Base-by-base conservation (phyloP, 2,113 vertebrate genomes). In the Calyptomena viridis region DNA sequence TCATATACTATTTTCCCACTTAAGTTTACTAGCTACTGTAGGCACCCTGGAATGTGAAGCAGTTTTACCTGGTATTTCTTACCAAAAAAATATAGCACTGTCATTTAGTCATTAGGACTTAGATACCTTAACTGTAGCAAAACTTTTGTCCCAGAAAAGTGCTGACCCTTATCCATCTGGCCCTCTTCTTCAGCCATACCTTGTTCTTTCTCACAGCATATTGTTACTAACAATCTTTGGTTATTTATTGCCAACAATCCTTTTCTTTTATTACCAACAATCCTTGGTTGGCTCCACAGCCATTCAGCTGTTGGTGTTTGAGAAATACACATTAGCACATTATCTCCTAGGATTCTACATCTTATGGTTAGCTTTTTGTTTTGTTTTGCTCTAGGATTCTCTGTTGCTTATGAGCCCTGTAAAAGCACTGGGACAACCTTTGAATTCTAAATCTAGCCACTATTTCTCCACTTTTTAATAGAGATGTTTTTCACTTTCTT, bases 161-260 rank as follows among this genome's bases (percentile, higher is more conserved):
- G 53, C 53, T 52, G 27, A n/a, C 46, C 73, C 52, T 22, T 13
- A 12, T 59, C 25, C 0, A 0, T 25, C 2, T 52, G 52, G 31
- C 84, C 33, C 21, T 8, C 46, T 52, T 52, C 53, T 69, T 33
- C 73, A 37, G 53, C 44, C 73, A 69, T 63, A 77, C 60, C 63
- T 52, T 68, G 37, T 60, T 68, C 46, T 60, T 68, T 87, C 37
- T 69, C 55, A 44, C 55, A 44, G 46, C 1, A 1, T 19, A 14
- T 52, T 33, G 19, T 1, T 60, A 56, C 55, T 31, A 56, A 22
- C 30, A 31, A 8, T 17, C 28, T 16, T 30, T 30, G 52, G 47
- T n/a, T n/a, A n/a, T n/a, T 49, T 49, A 49, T 22, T 49, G 71
- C 50, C 83, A 85, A 0, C 52, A 67, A 30, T 75, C 42, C 59